Percentiles rank a stretch among this genome's conserved stretches.
phyloP scores from a whole-genome alignment of 2,888 invertebrate species.

The Torymus auratus region DNA sequence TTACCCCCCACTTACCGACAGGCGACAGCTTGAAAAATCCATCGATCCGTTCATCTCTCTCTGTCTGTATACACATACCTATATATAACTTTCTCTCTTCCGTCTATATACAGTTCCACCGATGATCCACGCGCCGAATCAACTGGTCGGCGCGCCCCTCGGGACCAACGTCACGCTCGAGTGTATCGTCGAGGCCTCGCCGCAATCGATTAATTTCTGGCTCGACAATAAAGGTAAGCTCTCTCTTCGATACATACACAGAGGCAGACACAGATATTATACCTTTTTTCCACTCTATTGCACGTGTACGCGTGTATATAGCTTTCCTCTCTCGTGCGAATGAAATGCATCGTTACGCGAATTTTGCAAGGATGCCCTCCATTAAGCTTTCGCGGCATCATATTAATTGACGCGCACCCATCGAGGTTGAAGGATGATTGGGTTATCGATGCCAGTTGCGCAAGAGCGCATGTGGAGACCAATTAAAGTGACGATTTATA shows the following conservation, averaged over 20 bases:
- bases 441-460: too few relatives aligned
- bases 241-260: not conserved
- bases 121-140: slow-evolving; percentile 93
- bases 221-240: slow-evolving; percentile 88
- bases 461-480: too few relatives aligned
- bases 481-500: too few relatives aligned
- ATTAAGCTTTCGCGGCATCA: slow-evolving; percentile 1
- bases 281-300: not conserved
- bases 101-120: slow-evolving; percentile 84
- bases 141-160: slow-evolving; percentile 92
- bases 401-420: slow-evolving; percentile 11
- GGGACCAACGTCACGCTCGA: slow-evolving; percentile 91
- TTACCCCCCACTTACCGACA: too few relatives aligned
- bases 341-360: slow-evolving; percentile 37
- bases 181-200: slow-evolving; percentile 93
- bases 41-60: not conserved
- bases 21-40: slow-evolving; percentile 16
- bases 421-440: too few relatives aligned
- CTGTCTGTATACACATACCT: not conserved
- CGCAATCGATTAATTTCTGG: slow-evolving; percentile 95
- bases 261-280: too few relatives aligned
- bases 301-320: not conserved
- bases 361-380: slow-evolving; percentile 12
- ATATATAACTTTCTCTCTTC: too few relatives aligned
- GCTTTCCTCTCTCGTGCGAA: not conserved